Evolutionary conservation across 1,140 invertebrate genomes (phyloP), one percentile per base, ranked within the genome.

Genomic region (Drosophila funebris): DNA sequence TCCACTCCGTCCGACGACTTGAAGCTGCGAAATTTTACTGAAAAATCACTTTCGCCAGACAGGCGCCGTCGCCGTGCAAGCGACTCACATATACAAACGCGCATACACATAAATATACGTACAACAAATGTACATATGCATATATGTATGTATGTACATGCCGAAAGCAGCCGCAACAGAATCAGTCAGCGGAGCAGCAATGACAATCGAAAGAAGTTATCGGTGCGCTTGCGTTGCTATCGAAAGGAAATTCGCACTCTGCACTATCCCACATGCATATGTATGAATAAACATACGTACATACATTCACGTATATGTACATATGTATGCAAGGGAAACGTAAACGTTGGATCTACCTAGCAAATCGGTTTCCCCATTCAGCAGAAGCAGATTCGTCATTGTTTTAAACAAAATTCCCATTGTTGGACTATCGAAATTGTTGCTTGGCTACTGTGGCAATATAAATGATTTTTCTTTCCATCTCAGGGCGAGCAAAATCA

Each of bases 21-120:
- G 70, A 73, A 73, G 71, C 66, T 73, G 71, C 57, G 71, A 73
- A 73, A 69, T 73, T 73, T 73, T 73, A 68, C 70, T 73, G 71
- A 73, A 73, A 66, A 73, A 73, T 69, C 64, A 73, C 64, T 69
- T 69, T 69, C 71, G 71, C 70, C 70, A 69, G 70, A 73, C 70
- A 73, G 70, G 70, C 70, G 70, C 70, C 70, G 70, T 73, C 63
- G 63, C 64, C 56, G 70, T 73, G 70, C 70, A 56, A 73, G 50
- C 50, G 16, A 73, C 64, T 41, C 33, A 68, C 48, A 62, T 29
- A 46, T 3, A 54, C 22, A 58, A 11, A 60, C 20, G 24, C 16
- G 52, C 20, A 11, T 68, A 72, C 9, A 39, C 16, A 57, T 41
- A 37, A n/a, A n/a, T 14, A n/a, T 14, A 50, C n/a, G 29, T 62